These are phyloP conservation scores for Hyposoter didymator DNA, from an alignment of 2,888 invertebrate genomes.

Conservation along the genomic window DNA sequence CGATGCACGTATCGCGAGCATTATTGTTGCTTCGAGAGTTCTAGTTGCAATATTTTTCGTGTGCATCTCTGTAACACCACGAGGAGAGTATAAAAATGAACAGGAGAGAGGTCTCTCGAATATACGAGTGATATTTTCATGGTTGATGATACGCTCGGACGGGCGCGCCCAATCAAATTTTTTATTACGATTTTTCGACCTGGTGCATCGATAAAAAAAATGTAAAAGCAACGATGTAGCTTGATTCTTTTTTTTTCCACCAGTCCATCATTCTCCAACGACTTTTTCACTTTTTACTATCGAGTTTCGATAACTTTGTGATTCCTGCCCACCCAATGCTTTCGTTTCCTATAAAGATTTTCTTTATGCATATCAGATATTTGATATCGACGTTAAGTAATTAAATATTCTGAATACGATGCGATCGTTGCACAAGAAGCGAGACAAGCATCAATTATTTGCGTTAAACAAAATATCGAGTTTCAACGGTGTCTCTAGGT, in stretches of 20 bases:
- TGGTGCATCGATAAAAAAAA: constrained; percentile 34
- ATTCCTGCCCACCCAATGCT: not conserved
- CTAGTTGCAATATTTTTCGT: constrained; percentile 21
- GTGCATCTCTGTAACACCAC: constrained; percentile 1
- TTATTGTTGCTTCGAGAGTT: constrained; percentile 9
- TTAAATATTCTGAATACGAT: not conserved
- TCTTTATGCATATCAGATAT: not conserved
- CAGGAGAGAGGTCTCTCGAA: constrained; percentile 27
- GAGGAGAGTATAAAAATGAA: constrained; percentile 11
- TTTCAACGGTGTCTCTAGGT: not conserved
- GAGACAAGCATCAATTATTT: not conserved
- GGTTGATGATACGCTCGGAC: constrained; percentile 38
- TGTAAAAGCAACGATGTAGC: constrained; percentile 2
- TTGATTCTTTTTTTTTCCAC: not conserved
- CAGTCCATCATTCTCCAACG: constrained; percentile 15
- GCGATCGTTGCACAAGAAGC: not conserved
- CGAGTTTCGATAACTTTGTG: constrained; percentile 9
- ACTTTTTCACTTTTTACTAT: constrained; percentile 19
- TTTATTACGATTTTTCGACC: constrained; percentile 51
- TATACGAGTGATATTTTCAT: constrained; percentile 43
- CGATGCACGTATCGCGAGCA: constrained; percentile 5
- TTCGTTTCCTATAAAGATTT: not conserved
- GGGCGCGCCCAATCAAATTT: constrained; percentile 45
- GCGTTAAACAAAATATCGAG: not conserved
- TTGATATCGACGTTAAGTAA: not conserved